Evolutionary conservation across 2,797 vertebrate genomes (phyloP), one percentile per base, ranked within the genome.

Genomic region (Lutra lutra): DNA sequence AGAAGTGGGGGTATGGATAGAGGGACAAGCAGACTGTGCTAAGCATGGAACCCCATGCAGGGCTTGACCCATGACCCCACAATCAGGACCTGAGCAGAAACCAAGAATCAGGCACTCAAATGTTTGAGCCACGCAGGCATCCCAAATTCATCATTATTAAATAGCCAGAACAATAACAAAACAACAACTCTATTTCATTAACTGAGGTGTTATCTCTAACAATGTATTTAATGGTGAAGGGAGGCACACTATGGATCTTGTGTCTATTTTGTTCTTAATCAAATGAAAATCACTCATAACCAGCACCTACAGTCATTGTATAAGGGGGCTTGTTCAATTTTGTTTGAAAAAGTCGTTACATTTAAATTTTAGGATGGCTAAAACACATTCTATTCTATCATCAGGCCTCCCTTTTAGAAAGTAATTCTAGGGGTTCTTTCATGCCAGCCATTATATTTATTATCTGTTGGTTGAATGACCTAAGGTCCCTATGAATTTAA

Each of bases 241-340:
- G 38, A 75, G 20, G n/a, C 35, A 48, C 25, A 14, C 21, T 58
- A 11, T 40, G 21, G 40, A 72, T 77, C 66, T 93, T 77, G 18
- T 35, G 3, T 29, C 20, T 46, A 5, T 84, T 89, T 78, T 32
- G 9, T 64, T 54, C 46, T 60, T 35, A 83, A 82, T 25, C 32
- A 66, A 94, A 92, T 38, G 54, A 82, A 78, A 91, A 86, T 92
- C 56, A 56, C 29, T 94, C 94, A 46, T 70, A 79, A 73, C 68
- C 91, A 48, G 40, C 38, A 54, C 60, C 38, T 38, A 58, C 56
- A 58, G 72, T 40, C 58, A 48, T 72, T 87, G 43, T 21, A 43
- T 8, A 66, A 82, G 54, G 7, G 46, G 4, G 9, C 20, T 13
- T 80, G 48, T 4, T 68, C 15, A 66, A 66, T 14, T 25, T 25